Evolutionary conservation across 1,140 invertebrate genomes (phyloP).

Genomic region (silkworm (Bombyx mori)): DNA sequence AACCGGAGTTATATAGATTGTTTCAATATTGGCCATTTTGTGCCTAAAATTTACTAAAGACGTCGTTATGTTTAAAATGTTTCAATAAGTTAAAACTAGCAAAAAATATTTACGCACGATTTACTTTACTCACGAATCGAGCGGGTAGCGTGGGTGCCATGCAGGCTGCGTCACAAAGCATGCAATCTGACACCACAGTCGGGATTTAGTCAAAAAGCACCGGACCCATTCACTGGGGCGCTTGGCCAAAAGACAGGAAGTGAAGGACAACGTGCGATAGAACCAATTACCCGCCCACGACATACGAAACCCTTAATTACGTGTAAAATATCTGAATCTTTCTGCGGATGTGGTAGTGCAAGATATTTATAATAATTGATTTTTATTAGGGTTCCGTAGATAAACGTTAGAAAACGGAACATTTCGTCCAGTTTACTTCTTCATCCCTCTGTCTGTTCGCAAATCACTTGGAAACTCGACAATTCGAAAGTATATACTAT

Average conservation of each 20-base stretch:
- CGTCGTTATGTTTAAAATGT: background rate
- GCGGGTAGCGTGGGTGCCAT: slow-evolving; percentile 40
- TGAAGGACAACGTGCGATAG: slow-evolving; percentile 55
- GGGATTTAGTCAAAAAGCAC: slow-evolving; percentile 31
- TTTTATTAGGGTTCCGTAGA: background rate
- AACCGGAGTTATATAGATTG: too few species aligned
- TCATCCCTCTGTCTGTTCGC: too few species aligned
- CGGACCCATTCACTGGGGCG: slow-evolving; percentile 27
- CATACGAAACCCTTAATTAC: slow-evolving; percentile 61
- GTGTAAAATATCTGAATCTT: slow-evolving; percentile 47
- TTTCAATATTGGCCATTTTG: too few species aligned
- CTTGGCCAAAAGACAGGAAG: slow-evolving; percentile 59
- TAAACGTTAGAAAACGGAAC: background rate
- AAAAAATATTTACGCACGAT: slow-evolving; percentile 2
- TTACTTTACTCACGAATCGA: background rate
- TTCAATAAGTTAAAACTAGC: background rate
- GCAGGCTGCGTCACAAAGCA: slow-evolving; percentile 38
- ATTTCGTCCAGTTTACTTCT: background rate
- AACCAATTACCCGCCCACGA: slow-evolving; percentile 63
- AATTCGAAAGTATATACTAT: too few species aligned
- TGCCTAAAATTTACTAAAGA: too few species aligned
- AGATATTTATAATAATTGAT: background rate
- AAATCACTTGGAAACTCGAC: too few species aligned
- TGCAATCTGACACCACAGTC: slow-evolving; percentile 49
- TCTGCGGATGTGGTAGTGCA: background rate